These are phyloP conservation scores for Stenolophus ochropezus DNA, from an alignment of 2,888 invertebrate genomes.

Conservation along the genomic window DNA sequence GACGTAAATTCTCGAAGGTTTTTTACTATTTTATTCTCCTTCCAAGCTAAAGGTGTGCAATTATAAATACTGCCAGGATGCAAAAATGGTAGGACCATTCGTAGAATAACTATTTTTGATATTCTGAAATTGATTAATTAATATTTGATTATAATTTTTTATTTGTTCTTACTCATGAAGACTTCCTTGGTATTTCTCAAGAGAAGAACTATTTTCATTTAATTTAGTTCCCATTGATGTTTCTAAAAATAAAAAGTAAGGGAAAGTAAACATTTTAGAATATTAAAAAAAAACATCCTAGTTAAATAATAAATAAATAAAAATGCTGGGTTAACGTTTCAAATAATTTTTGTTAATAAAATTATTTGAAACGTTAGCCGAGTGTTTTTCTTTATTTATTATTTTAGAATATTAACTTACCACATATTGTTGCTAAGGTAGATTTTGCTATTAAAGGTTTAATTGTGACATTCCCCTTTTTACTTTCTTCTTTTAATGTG, in stretches of 20 bases:
- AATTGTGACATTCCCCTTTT: conserved; percentile 72
- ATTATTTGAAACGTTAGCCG: no score
- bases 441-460: conserved; percentile 76
- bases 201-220: conserved; percentile 70
- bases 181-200: conserved; percentile 76
- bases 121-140: neutral
- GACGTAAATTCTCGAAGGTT: conserved; percentile 8
- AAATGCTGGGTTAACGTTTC: neutral
- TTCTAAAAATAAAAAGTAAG: no score
- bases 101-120: neutral
- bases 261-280: no score
- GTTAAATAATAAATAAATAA: neutral
- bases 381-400: no score
- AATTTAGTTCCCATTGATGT: conserved; percentile 83
- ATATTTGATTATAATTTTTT: neutral
- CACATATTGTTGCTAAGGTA: conserved; percentile 81
- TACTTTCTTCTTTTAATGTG: conserved; percentile 66
- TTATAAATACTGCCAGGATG: conserved; percentile 5
- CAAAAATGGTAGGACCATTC: neutral
- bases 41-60: neutral
- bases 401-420: no score
- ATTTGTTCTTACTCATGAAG: conserved; percentile 69
- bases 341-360: no score
- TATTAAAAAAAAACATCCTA: no score
- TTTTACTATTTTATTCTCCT: neutral